phyloP scores from a whole-genome alignment of 2,797 vertebrate genomes.

The Urosaurus nigricauda region DNA sequence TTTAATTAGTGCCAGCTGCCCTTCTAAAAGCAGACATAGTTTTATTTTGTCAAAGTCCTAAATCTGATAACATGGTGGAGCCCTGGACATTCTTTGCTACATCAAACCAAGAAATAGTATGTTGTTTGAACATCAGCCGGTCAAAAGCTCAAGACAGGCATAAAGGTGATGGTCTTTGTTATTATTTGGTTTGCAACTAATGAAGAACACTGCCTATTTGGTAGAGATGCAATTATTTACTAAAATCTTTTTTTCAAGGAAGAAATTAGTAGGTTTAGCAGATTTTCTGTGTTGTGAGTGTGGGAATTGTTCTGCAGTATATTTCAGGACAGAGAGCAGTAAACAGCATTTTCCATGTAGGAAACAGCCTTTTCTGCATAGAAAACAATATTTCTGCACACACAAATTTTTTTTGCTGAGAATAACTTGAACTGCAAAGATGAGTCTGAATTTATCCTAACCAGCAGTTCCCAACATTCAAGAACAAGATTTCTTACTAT shows the following conservation, averaged over 20 bases:
- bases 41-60: constrained; percentile 53
- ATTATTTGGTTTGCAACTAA: not conserved
- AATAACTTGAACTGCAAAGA: no score
- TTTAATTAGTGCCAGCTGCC: constrained; percentile 65
- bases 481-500: no score
- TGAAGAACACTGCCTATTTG: not conserved
- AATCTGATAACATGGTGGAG: constrained; percentile 19
- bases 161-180: not conserved
- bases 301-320: no score
- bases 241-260: not conserved
- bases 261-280: no score
- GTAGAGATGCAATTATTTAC: not conserved
- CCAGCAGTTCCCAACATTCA: no score
- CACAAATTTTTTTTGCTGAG: no score
- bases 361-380: no score
- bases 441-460: no score
- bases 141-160: not conserved
- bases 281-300: no score
- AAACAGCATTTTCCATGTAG: no score
- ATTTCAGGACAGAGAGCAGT: no score
- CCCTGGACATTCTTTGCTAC: not conserved
- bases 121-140: not conserved
- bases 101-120: not conserved
- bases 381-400: no score
- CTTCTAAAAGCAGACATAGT: constrained; percentile 51